Base-by-base conservation (phyloP, 2,888 invertebrate species). In the Tetanocera ferruginea region DNA sequence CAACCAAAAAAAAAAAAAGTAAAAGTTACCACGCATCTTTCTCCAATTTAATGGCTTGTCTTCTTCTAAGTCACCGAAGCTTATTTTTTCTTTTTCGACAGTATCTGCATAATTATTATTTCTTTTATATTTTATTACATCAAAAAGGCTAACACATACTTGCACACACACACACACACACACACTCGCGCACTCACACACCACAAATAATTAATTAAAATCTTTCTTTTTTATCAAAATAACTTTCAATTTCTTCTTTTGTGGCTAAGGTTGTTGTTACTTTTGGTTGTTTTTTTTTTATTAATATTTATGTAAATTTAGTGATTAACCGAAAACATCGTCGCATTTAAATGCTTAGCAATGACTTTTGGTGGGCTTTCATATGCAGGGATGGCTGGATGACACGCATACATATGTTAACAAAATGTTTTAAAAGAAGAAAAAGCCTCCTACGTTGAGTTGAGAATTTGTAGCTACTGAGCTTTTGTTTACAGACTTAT, bases 1-100 rank as follows among this genome's bases (percentile, higher is more conserved):
- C 11, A 43, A 43, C 43, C 43, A 6, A 43, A 43, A 43, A 60
- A 43, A 43, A 43, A 60, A 82, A 82, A 82, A 82, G 82, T 82
- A 82, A 82, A 82, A 82, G 82, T 82, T 80, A 82, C 81, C 82
- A 81, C 81, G 81, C 82, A 81, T 82, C 79, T 80, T 81, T 78
- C 77, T 77, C 76, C 49, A 52, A 25, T 77, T 76, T 72, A 31
- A 55, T 28, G 19, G 62, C 75, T 9, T 43, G 19, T 51, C 31
- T 66, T 14, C 71, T 62, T 76, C 76, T 78, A 43, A 67, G 19
- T 43, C 17, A 25, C 51, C 49, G 19, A n/a, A n/a, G 34, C 19
- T 43, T n/a, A 11, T 37, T 49, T 23, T 37, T 43, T 23, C 5
- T 23, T 28, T 25, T 49, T 49, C 49, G 4, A 19, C 23, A 28